A percentile compares a stretch with the other conserved stretches of the same genome.
These are phyloP conservation scores for Kryptopterus vitreolus DNA, from an alignment of 2,797 vertebrate species.

Conservation along the genomic window DNA sequence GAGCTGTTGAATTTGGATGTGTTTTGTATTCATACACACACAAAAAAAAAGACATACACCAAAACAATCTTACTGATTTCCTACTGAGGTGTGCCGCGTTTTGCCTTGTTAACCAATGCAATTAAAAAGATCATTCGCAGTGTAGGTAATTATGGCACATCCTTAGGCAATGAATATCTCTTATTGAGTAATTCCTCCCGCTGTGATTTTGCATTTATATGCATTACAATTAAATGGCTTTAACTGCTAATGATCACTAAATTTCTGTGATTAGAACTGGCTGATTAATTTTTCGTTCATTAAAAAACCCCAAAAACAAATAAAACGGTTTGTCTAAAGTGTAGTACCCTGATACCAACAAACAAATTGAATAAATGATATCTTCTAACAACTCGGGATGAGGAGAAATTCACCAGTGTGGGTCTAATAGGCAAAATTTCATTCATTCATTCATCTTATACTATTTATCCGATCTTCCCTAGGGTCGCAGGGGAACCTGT, in stretches of 20 bases:
- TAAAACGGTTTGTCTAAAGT: background rate
- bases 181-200: slow-evolving; percentile 16
- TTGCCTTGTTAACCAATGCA: slow-evolving; percentile 38
- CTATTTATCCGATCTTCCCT: no score
- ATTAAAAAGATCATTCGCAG: slow-evolving; percentile 28
- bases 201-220: slow-evolving; percentile 34
- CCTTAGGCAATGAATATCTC: background rate
- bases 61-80: background rate
- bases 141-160: slow-evolving; percentile 16
- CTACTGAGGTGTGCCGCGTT: slow-evolving; percentile 31
- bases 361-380: background rate
- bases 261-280: slow-evolving; percentile 27
- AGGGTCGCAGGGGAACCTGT: no score
- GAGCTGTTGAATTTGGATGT: background rate
- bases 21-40: background rate
- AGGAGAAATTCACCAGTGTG: background rate
- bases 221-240: slow-evolving; percentile 15
- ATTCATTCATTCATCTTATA: no score
- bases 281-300: slow-evolving; percentile 2
- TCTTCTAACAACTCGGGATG: background rate
- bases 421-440: no score
- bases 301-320: background rate
- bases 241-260: slow-evolving; percentile 20
- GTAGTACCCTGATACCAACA: no score
- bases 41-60: background rate